Percentiles rank a stretch among this genome's conserved stretches.
Evolutionary conservation across 2,888 invertebrate species (phyloP).

Genomic region (Drosophila conformis): DNA sequence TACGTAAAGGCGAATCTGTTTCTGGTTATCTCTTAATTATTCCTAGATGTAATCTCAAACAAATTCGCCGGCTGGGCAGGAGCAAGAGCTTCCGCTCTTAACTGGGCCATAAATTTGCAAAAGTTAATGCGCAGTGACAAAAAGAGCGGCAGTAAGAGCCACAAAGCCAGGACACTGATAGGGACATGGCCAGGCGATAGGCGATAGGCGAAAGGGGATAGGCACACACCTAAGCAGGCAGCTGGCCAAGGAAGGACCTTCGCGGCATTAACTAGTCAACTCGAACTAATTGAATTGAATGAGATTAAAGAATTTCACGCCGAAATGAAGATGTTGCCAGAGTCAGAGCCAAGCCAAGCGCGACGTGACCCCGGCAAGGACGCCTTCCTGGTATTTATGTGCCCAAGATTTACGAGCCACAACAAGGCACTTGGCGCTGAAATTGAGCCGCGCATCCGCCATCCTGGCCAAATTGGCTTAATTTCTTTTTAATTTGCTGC

Average conservation of each 20-base stretch:
- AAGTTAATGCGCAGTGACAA: conserved; percentile 75
- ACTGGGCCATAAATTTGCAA: conserved; percentile 78
- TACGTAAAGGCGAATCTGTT: conserved; percentile 11
- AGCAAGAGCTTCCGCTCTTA: conserved; percentile 36
- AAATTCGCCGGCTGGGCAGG: conserved; percentile 20
- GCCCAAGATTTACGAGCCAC: conserved; percentile 81
- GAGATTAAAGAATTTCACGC: conserved; percentile 84
- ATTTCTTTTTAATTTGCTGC: conserved; percentile 84
- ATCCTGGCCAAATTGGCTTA: conserved; percentile 82
- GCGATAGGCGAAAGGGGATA: not conserved
- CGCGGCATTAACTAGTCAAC: conserved; percentile 81
- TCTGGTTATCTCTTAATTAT: conserved; percentile 38
- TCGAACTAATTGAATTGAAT: conserved; percentile 85
- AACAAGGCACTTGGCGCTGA: conserved; percentile 68
- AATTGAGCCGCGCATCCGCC: conserved; percentile 66
- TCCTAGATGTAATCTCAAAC: conserved; percentile 23
- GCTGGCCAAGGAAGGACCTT: conserved; percentile 56
- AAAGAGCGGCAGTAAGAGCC: conserved; percentile 27
- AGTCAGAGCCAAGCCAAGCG: conserved; percentile 43
- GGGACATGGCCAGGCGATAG: not conserved
- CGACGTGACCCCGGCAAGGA: conserved; percentile 29
- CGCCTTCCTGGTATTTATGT: conserved; percentile 73
- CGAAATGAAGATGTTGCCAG: conserved; percentile 67
- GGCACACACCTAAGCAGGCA: conserved; percentile 54
- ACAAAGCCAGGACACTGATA: conserved; percentile 9